Conservation (phyloP, 1,140 invertebrate species). For the Sitophilus oryzae region DNA sequence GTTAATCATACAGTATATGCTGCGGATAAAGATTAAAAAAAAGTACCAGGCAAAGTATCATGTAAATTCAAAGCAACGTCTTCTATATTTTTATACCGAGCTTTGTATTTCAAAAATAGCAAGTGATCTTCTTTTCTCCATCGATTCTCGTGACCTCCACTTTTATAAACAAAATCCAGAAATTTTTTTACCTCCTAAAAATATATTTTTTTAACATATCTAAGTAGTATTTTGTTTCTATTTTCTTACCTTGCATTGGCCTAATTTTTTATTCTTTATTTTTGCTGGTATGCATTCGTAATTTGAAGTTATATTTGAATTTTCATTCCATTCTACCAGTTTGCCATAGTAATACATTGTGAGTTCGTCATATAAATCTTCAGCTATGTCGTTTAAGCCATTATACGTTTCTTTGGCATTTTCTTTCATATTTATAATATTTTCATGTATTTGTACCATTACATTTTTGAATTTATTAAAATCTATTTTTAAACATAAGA, state of each 20-base stretch:
- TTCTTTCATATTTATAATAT: slow-evolving; percentile 41
- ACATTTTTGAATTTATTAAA: slow-evolving; percentile 44
- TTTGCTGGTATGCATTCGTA: slow-evolving; percentile 40
- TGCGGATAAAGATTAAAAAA: no score
- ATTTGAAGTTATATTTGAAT: slow-evolving; percentile 36
- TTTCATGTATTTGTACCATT: slow-evolving; percentile 43
- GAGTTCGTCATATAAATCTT: slow-evolving; percentile 37
- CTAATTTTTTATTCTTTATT: slow-evolving; percentile 36
- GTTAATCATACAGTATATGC: no score
- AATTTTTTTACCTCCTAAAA: slow-evolving; percentile 47
- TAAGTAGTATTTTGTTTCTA: neutral
- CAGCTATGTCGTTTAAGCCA: slow-evolving; percentile 34
- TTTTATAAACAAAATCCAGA: slow-evolving; percentile 46
- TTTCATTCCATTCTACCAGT: slow-evolving; percentile 32
- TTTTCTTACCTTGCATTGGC: slow-evolving; percentile 41
- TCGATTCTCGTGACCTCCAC: slow-evolving; percentile 45
- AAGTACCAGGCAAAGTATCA: slow-evolving; percentile 32
- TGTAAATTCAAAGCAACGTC: slow-evolving; percentile 30
- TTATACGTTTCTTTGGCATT: slow-evolving; percentile 37
- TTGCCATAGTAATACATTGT: slow-evolving; percentile 26
- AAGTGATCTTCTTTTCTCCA: slow-evolving; percentile 50
- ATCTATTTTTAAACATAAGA: slow-evolving; percentile 40
- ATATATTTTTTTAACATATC: neutral
- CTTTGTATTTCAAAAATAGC: slow-evolving; percentile 45
- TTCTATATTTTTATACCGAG: slow-evolving; percentile 41